These are phyloP conservation scores for Agrotis exclamationis DNA, from an alignment of 2,888 invertebrate genomes.

Conservation along the genomic window DNA sequence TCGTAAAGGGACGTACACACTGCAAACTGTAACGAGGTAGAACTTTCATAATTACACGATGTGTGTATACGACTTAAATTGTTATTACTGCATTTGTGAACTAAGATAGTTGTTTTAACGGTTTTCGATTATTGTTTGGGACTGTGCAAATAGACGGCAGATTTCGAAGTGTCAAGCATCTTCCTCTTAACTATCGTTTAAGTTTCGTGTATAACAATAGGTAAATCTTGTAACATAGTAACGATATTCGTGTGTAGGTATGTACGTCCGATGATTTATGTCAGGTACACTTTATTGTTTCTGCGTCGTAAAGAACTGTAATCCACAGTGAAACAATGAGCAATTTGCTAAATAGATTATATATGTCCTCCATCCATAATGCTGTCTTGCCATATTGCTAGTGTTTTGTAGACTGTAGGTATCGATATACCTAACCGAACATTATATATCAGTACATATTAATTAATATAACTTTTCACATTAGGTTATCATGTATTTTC, in stretches of 20 bases:
- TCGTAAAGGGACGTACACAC: conserved; percentile 77
- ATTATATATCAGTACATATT: conserved; percentile 68
- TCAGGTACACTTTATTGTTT: conserved; percentile 88
- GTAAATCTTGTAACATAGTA: conserved; percentile 82
- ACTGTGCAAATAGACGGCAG: conserved; percentile 78
- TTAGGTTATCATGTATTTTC: conserved; percentile 51
- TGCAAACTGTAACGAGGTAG: conserved; percentile 51
- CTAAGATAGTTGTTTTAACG: conserved; percentile 76
- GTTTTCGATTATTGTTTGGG: conserved; percentile 76
- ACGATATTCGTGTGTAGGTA: conserved; percentile 79
- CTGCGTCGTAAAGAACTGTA: conserved; percentile 87
- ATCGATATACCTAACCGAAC: conserved; percentile 77
- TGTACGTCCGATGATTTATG: conserved; percentile 87
- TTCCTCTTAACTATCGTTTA: conserved; percentile 75
- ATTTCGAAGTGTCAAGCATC: conserved; percentile 68
- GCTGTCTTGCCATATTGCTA: conserved; percentile 90
- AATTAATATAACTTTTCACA: conserved; percentile 61
- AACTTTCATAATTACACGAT: conserved; percentile 66
- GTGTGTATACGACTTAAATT: conserved; percentile 88
- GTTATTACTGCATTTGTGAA: conserved; percentile 77
- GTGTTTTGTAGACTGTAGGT: conserved; percentile 86
- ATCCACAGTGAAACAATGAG: conserved; percentile 89
- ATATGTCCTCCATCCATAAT: conserved; percentile 89
- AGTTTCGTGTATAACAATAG: conserved; percentile 82
- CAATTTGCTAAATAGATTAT: conserved; percentile 90